Conservation (phyloP, 2,113 vertebrate genomes). For the Phrynocephalus versicolor region DNA sequence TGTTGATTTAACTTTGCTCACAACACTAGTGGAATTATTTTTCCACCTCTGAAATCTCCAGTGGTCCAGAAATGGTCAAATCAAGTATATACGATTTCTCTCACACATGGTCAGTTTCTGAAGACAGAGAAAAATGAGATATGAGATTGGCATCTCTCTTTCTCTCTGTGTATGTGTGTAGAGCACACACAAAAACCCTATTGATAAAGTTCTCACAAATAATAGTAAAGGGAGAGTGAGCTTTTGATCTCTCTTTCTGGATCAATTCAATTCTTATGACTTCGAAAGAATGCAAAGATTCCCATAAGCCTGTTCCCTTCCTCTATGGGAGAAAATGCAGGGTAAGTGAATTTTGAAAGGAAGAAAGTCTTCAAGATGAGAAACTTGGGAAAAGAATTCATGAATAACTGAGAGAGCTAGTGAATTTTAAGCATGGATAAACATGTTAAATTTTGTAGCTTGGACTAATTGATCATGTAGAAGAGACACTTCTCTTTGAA, state of each 20-base stretch:
- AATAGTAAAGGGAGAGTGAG: constrained; percentile 1
- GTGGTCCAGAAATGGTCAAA: constrained; percentile 25
- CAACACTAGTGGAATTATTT: constrained; percentile 8
- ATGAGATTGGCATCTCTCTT: constrained; percentile 15
- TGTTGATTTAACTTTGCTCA: constrained; percentile 12
- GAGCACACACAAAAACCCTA: constrained; percentile 19
- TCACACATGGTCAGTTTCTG: constrained; percentile 31
- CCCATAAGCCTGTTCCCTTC: neutral
- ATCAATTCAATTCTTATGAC: constrained; percentile 9
- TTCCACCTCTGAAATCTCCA: constrained; percentile 24
- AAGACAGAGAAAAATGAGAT: constrained; percentile 8
- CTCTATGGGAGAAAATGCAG: neutral
- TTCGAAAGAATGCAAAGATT: constrained; percentile 4
- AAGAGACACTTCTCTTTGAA: neutral
- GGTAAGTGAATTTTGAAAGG: neutral
- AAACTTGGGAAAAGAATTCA: neutral
- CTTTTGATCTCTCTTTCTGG: neutral
- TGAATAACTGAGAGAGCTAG: neutral
- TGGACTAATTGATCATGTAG: neutral
- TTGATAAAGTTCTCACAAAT: constrained; percentile 28
- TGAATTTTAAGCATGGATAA: constrained; percentile 15
- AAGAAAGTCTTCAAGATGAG: neutral
- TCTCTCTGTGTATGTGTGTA: neutral
- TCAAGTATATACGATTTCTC: constrained; percentile 17
- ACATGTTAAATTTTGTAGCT: neutral